Evolutionary conservation across 2,797 vertebrate genomes (phyloP).

Genomic region (Coluber constrictor): DNA sequence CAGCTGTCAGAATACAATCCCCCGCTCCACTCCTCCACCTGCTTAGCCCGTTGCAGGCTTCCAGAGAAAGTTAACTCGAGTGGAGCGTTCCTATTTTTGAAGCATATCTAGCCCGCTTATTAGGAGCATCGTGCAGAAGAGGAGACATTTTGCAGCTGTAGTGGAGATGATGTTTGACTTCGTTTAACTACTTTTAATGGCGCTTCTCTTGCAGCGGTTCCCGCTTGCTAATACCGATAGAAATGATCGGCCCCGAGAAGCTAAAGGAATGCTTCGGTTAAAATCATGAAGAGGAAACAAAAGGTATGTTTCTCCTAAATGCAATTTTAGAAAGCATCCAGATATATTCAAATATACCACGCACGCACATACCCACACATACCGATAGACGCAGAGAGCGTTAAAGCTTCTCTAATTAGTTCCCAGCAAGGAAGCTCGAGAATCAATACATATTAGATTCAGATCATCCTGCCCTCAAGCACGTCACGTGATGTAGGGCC

Average conservation of each 20-base stretch:
- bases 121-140: constrained; percentile 20
- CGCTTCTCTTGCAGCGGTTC: constrained; percentile 62
- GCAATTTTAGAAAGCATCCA: constrained; percentile 31
- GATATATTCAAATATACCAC: constrained; percentile 43
- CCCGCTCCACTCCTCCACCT: not conserved
- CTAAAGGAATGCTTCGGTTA: constrained; percentile 48
- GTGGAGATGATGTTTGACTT: constrained; percentile 56
- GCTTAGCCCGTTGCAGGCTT: constrained; percentile 37
- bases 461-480: constrained; percentile 43
- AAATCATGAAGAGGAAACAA: constrained; percentile 51
- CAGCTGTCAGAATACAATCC: not conserved
- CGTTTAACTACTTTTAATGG: constrained; percentile 64
- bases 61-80: constrained; percentile 1
- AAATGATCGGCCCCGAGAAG: constrained; percentile 51
- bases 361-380: constrained; percentile 25
- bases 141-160: constrained; percentile 1
- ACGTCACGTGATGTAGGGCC: constrained; percentile 43
- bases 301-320: constrained; percentile 35
- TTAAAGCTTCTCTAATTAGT: constrained; percentile 51
- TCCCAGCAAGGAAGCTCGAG: constrained; percentile 54
- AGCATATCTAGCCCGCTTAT: constrained; percentile 19
- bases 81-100: not conserved
- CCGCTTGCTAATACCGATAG: constrained; percentile 34
- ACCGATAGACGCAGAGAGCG: not conserved
- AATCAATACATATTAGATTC: constrained; percentile 59